Conservation (phyloP, 2,888 invertebrate species). For the Leptopilina drosophilae region DNA sequence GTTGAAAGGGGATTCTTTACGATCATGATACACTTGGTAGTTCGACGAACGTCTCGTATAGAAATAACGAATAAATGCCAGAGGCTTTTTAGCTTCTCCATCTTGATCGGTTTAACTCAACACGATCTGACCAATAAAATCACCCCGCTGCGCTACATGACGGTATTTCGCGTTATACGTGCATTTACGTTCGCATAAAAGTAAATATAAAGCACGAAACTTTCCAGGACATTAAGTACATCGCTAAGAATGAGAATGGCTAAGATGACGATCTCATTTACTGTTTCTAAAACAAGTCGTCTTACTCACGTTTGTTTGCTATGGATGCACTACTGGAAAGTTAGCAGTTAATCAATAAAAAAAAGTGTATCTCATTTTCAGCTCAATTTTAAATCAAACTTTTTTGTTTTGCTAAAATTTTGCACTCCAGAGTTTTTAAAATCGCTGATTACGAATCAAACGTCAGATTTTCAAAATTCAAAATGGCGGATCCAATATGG, state of each 20-base stretch:
- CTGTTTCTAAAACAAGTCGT: background rate
- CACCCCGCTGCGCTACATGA: constrained; percentile 52
- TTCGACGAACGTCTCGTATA: constrained; percentile 46
- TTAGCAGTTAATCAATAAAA: too few relatives aligned
- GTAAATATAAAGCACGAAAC: constrained; percentile 72
- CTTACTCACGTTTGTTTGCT: background rate
- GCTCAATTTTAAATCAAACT: too few relatives aligned
- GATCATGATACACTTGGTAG: constrained; percentile 62
- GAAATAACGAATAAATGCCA: constrained; percentile 69
- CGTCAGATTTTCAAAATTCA: too few relatives aligned
- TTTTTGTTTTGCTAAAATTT: too few relatives aligned
- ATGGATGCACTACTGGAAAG: background rate
- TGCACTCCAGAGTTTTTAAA: too few relatives aligned
- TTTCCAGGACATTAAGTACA: constrained; percentile 71
- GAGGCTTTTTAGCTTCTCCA: constrained; percentile 73
- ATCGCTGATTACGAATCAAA: too few relatives aligned
- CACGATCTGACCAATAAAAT: constrained; percentile 72
- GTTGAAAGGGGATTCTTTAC: constrained; percentile 66
- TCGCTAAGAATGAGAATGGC: constrained; percentile 3
- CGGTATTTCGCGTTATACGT: constrained; percentile 61
- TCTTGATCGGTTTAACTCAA: constrained; percentile 74
- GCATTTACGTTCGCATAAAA: constrained; percentile 73
- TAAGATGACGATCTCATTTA: constrained; percentile 25
- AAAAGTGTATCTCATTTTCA: too few relatives aligned
- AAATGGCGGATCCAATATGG: too few relatives aligned